Conservation (phyloP, 2,888 invertebrate genomes). For the Agrotis clavis region DNA sequence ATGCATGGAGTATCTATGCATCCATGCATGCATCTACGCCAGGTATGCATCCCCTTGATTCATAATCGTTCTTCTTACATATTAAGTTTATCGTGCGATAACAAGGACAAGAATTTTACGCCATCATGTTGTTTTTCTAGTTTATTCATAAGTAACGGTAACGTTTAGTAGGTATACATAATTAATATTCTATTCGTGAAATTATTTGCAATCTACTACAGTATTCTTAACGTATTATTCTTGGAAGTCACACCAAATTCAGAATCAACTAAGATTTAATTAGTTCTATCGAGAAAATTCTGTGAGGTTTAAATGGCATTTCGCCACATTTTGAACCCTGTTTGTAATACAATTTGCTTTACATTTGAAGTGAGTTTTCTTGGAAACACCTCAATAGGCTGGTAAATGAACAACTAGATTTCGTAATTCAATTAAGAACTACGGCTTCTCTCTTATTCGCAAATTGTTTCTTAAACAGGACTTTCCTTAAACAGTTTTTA, state of each 20-base stretch:
- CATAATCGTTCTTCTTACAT: slow-evolving; percentile 49
- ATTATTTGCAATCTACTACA: background rate
- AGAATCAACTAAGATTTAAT: slow-evolving; percentile 9
- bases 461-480: slow-evolving; percentile 48
- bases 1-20: slow-evolving; percentile 39
- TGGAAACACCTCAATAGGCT: slow-evolving; percentile 45
- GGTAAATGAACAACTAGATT: slow-evolving; percentile 48
- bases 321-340: slow-evolving; percentile 7
- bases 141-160: slow-evolving; percentile 31
- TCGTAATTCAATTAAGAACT: slow-evolving; percentile 67
- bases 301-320: slow-evolving; percentile 20
- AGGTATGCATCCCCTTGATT: slow-evolving; percentile 56
- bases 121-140: slow-evolving; percentile 17
- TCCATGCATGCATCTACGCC: slow-evolving; percentile 33
- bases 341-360: slow-evolving; percentile 16
- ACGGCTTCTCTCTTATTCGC: slow-evolving; percentile 63
- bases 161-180: no score
- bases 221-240: slow-evolving; percentile 2
- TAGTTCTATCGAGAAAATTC: slow-evolving; percentile 19
- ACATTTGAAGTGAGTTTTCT: slow-evolving; percentile 36
- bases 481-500: slow-evolving; percentile 29
- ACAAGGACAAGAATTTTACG: slow-evolving; percentile 41
- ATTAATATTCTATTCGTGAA: background rate
- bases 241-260: background rate
- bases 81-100: slow-evolving; percentile 28